Evolutionary conservation across 2,797 vertebrate genomes (phyloP), one percentile per base, ranked within the genome.

Genomic region (Danio choprae): DNA sequence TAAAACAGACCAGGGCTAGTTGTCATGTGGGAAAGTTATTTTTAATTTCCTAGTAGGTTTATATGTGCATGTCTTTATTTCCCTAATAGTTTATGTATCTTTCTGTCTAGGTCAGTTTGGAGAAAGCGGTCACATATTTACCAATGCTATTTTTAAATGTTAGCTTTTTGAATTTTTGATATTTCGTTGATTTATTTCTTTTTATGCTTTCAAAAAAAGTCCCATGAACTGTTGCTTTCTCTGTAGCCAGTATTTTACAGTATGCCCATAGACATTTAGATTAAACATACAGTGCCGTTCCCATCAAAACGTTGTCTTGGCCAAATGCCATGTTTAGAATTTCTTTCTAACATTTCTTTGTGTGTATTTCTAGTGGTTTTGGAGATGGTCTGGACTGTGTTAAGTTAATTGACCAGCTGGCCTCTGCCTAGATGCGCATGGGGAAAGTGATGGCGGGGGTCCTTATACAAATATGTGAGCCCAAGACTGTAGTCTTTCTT

Each of bases 281-380:
- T 70, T 9, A 41, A 55, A 70, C 48, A 67, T 6, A 18, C n/a
- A 20, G 68, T 40, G 4, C n/a, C 8, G 11, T 70, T 71, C 8
- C 60, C 11, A 71, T 71, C 10, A 41, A 20, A 71, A 55, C 15
- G 74, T 4, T 36, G 48, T 55, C 38, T 55, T 76, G 51, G 64
- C 51, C 63, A 13, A 16, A 18, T 38, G 51, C 63, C 63, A 67
- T 29, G 41, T 68, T 77, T 77, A 76, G 43, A 6, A 55, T 63
- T 41, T 70, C 50, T 36, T 36, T 68, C 4, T 51, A 63, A 51
- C 7, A 7, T 16, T n/a, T 55, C 11, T 11, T 36, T 29, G 6
- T 29, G 29, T 40, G 36, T 20, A 4, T 44, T 50, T 51, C 4
- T 18, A 62, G 60, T 63, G 44, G 46, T 51, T 75, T 74, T 29